A percentile compares a stretch with the other conserved stretches of the same genome.
Conservation (phyloP, 2,113 vertebrate species). For the Anguilla rostrata region DNA sequence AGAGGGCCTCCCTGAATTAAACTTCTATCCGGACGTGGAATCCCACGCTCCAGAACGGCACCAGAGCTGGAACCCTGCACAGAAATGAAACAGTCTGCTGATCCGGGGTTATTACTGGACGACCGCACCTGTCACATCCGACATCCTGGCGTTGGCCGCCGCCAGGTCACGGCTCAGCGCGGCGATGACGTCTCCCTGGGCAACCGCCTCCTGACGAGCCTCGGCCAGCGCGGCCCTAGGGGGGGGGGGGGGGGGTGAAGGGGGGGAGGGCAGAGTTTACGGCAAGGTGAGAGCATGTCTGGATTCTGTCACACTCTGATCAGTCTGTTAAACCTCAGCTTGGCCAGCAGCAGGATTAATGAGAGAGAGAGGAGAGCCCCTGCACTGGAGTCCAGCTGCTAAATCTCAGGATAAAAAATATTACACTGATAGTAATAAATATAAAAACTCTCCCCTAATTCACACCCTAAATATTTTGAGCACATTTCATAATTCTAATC, state of each 20-base stretch:
- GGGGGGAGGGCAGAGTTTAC: background rate
- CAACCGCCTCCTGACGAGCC: slow-evolving; percentile 46
- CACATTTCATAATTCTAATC: background rate
- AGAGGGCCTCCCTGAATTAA: too few relatives aligned
- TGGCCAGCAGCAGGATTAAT: background rate
- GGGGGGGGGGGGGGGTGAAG: background rate
- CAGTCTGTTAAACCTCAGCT: background rate
- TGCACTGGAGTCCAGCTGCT: background rate
- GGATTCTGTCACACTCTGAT: background rate
- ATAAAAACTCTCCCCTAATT: background rate
- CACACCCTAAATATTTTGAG: background rate
- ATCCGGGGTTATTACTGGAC: background rate
- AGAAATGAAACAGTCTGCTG: background rate
- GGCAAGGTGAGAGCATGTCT: background rate
- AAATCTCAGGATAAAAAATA: background rate
- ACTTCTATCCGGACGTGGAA: background rate
- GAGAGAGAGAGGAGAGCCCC: background rate
- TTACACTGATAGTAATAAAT: background rate
- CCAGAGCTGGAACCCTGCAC: background rate
- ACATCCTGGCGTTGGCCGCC: slow-evolving; percentile 59
- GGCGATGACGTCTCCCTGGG: slow-evolving; percentile 60
- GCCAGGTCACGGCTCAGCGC: slow-evolving; percentile 57
- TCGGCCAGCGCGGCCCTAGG: slow-evolving; percentile 58
- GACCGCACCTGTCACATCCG: slow-evolving; percentile 69
- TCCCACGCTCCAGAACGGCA: background rate